phyloP scores from a whole-genome alignment of 2,888 invertebrate genomes.

The Tolmerus cingulatus region DNA sequence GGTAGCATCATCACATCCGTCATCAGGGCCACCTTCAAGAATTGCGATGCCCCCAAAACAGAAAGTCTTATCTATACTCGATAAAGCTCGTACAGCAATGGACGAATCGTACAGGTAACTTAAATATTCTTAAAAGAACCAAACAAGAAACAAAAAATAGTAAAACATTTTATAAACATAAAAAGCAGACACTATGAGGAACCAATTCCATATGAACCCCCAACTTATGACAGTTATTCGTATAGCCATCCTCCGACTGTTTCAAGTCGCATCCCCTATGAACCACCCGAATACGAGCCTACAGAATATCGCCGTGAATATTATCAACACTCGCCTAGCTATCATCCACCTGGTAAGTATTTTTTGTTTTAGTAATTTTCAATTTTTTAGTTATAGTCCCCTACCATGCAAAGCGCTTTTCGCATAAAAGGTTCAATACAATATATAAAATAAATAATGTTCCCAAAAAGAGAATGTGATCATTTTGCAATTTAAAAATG shows the following conservation, averaged over 20 bases:
- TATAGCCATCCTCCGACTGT: constrained; percentile 53
- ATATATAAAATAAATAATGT: not conserved
- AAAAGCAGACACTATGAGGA: constrained; percentile 30
- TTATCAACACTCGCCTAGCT: constrained; percentile 60
- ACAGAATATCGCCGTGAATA: constrained; percentile 61
- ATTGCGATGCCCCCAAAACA: constrained; percentile 74
- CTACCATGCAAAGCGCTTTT: not conserved
- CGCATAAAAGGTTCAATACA: not conserved
- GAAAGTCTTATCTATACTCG: constrained; percentile 85
- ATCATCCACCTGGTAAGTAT: constrained; percentile 54
- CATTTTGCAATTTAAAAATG: not conserved
- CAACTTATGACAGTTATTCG: constrained; percentile 59
- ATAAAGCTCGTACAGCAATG: constrained; percentile 83
- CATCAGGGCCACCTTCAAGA: constrained; percentile 60
- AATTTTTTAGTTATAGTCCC: not conserved
- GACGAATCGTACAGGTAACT: constrained; percentile 76
- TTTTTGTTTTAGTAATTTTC: not conserved
- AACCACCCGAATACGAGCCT: constrained; percentile 60
- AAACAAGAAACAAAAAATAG: not conserved
- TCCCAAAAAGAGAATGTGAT: not conserved
- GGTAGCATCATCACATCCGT: constrained; percentile 55
- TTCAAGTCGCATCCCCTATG: constrained; percentile 56
- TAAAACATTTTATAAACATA: not conserved
- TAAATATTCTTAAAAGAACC: not conserved
- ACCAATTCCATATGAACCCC: constrained; percentile 57